Evolutionary conservation across 2,113 vertebrate genomes (phyloP), one percentile per base, ranked within the genome.

Genomic region (Merops nubicus): DNA sequence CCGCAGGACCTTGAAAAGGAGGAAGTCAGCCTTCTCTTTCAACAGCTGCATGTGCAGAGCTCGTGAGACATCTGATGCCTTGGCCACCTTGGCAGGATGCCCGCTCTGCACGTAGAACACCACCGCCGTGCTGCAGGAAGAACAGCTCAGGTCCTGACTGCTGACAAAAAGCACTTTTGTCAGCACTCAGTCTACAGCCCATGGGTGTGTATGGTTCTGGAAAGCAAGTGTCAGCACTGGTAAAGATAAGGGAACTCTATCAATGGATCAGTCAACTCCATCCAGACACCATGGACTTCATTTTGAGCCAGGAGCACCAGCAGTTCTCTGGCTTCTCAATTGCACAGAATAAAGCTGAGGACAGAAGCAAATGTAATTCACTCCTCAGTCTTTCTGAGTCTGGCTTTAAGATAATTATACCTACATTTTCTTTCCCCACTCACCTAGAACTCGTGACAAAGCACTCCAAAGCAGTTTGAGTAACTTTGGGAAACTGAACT

Each of bases 1-100:
- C 43, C 99, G 94, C 79, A 99, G 98, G n/a, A 99, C 98, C 94
- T 98, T 98, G 94, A 99, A 99, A 60, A 99, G 98, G 92, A 99
- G 94, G 79, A 98, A 99, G 91, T 99, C 98, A 3, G 97, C 98
- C 94, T 98, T 99, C 95, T 99, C 98, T 53, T 98, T 97, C 59
- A 99, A 96, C 48, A 99, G 98, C 92, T 98, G 98, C 69, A 93
- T 79, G 3, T 98, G 98, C 82, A 99, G 97, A 62, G 97, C 84
- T 56, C 80, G 88, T 4, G 98, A 98, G 57, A 99, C 97, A 15
- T 98, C 98, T 28, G 98, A 97, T 67, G 98, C 98, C 26, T 98
- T 96, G 45, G 98, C 63, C 8, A 98, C 97, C 15, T 82, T 83
- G 88, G 94, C 79, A 19, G 98, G 98, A 7, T 98, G 97, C 43